These are phyloP conservation scores for Oligia latruncula DNA, from an alignment of 2,888 invertebrate species.

Conservation along the genomic window DNA sequence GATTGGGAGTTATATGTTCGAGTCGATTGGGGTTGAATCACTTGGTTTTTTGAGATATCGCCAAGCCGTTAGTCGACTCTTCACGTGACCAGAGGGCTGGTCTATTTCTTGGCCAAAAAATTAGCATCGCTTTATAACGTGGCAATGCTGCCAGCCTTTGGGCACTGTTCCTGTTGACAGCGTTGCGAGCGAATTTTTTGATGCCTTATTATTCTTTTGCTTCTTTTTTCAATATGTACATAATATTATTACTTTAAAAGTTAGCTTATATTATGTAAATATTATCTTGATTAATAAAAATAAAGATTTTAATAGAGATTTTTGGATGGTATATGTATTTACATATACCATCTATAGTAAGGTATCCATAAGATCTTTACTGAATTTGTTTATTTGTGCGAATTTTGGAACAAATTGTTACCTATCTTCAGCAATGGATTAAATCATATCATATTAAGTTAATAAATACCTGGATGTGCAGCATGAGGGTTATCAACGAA, in stretches of 20 bases:
- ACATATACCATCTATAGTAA: too few species aligned
- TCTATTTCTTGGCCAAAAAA: background rate
- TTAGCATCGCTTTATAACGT: background rate
- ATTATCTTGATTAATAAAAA: background rate
- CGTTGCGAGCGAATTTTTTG: background rate
- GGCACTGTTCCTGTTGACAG: background rate
- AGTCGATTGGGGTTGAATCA: background rate
- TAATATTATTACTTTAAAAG: too few species aligned
- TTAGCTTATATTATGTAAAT: background rate
- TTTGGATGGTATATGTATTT: too few species aligned
- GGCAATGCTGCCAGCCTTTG: background rate
- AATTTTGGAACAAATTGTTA: background rate
- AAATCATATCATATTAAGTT: background rate
- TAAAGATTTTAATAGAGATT: too few species aligned
- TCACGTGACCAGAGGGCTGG: background rate
- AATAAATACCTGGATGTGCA: constrained; percentile 79
- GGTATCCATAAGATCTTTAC: too few species aligned
- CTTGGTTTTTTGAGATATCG: too few species aligned
- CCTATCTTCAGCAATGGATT: background rate
- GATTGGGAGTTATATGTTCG: background rate
- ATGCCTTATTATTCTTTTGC: too few species aligned
- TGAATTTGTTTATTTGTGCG: background rate
- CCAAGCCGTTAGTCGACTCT: background rate
- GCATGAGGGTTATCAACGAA: constrained; percentile 94
- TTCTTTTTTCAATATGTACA: too few species aligned